Percentiles rank a stretch among this genome's conserved stretches.
phyloP scores from a whole-genome alignment of 53 echinoderm and acorn worm species.

The Antedon mediterranea region DNA sequence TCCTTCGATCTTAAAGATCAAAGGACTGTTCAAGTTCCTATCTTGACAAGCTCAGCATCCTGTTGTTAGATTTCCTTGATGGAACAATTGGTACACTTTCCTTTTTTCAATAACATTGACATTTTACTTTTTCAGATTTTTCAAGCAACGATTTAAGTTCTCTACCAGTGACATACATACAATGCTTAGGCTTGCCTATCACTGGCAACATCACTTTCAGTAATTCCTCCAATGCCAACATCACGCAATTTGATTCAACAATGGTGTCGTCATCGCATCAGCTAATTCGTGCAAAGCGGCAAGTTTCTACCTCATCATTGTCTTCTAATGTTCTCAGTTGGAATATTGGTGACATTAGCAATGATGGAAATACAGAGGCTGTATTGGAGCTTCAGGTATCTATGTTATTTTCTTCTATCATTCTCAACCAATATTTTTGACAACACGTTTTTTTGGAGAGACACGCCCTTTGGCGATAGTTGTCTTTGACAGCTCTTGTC shows the following conservation, averaged over 20 bases:
- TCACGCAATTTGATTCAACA: slow-evolving; percentile 2
- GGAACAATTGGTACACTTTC: too few relatives aligned
- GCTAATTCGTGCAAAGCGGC: background rate
- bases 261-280: background rate
- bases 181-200: slow-evolving; percentile 8
- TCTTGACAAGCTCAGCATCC: too few relatives aligned
- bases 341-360: slow-evolving; percentile 26
- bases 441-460: too few relatives aligned
- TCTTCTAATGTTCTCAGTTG: slow-evolving; percentile 14
- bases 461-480: too few relatives aligned
- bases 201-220: slow-evolving; percentile 27
- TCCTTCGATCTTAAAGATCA: too few relatives aligned
- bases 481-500: too few relatives aligned
- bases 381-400: slow-evolving; percentile 16
- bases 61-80: too few relatives aligned
- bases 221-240: slow-evolving; percentile 17
- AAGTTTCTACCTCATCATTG: background rate
- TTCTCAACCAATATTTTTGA: too few relatives aligned
- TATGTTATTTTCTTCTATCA: slow-evolving; percentile 8
- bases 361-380: slow-evolving; percentile 11
- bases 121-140: slow-evolving; percentile 10
- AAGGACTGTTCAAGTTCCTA: too few relatives aligned
- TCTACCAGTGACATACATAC: slow-evolving; percentile 14
- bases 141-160: background rate
- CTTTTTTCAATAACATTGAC: too few relatives aligned